A percentile compares a stretch with the other conserved stretches of the same genome.
Conservation (phyloP, 2,888 invertebrate genomes). For the Coremacera marginata region DNA sequence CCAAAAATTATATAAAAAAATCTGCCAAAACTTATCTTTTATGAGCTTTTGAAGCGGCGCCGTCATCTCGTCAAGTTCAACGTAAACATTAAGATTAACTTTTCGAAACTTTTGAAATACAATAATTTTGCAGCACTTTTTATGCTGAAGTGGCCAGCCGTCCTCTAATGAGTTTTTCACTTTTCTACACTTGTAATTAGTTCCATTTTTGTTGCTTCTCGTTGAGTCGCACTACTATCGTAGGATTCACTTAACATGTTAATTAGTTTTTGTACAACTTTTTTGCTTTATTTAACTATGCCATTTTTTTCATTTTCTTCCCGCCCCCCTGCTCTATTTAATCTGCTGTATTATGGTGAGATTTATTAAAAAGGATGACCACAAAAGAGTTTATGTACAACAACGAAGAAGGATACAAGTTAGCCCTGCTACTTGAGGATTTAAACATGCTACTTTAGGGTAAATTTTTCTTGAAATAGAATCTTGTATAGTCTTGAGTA, state of each 20-base stretch:
- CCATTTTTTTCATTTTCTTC: neutral
- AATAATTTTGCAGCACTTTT: conserved; percentile 5
- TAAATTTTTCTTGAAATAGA: no score
- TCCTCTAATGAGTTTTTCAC: conserved; percentile 27
- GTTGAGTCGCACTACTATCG: neutral
- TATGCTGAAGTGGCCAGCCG: conserved; percentile 1
- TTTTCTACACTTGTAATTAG: conserved; percentile 24
- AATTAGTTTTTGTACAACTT: conserved; percentile 19
- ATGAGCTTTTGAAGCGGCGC: conserved; percentile 22
- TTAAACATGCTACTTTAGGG: no score
- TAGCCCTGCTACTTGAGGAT: no score
- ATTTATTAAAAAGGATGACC: no score
- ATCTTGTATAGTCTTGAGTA: no score
- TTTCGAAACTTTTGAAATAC: conserved; percentile 13
- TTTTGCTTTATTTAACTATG: neutral
- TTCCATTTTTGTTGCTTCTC: neutral
- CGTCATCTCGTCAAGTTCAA: conserved; percentile 25
- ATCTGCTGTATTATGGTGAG: no score
- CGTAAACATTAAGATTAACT: conserved; percentile 23
- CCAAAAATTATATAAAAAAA: neutral
- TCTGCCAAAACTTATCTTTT: conserved; percentile 16
- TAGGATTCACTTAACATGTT: conserved; percentile 28
- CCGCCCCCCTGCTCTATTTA: no score
- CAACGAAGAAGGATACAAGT: no score
- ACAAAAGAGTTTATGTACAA: no score